Base-by-base conservation (phyloP, 2,797 vertebrate genomes). In the Eulemur mongoz region DNA sequence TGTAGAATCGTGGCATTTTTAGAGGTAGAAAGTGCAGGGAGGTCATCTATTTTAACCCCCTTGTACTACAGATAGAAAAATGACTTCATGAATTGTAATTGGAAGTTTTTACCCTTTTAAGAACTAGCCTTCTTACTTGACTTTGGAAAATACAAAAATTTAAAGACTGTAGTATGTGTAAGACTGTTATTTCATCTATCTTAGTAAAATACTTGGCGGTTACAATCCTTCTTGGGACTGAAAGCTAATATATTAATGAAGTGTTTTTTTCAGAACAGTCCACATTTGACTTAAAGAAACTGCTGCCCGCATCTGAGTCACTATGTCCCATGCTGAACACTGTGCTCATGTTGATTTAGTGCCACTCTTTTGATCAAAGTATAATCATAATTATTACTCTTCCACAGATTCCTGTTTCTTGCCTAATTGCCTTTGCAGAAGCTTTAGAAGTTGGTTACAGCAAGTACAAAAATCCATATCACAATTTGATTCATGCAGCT, bases 401-500 rank as follows among this genome's bases (percentile, higher is more conserved):
- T 94, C 78, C n/a, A 22, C 92, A 99, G 99, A 99, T 99, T 96
- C 99, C 99, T 3, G 99, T 99, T 86, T 99, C 99, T 95, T 99
- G 99, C 92, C 98, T 99, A 97, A 99, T 99, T 96, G 98, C 98
- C 59, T 99, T 99, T 98, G 99, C 99, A 94, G 99, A 99, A 98
- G 99, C 99, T 96, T 98, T 99, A 97, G 99, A 99, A 98, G 98
- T 98, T 94, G 99, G 99, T 95, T 99, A 99, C 98, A 99, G 99
- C 99, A 99, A 99, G 98, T 99, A 99, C 98, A 99, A 98, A 98
- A 99, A 99, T 98, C 99, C 99, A 0, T 99, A 99, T 98, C 99
- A 99, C 98, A 99, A 99, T 98, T 98, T 99, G 98, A 99, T 99
- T 98, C 99, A 99, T 50, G 99, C 99, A 43, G 99, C 99, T 35